Evolutionary conservation across 2,888 invertebrate genomes (phyloP).

Genomic region (Koerneria pararmatus): DNA sequence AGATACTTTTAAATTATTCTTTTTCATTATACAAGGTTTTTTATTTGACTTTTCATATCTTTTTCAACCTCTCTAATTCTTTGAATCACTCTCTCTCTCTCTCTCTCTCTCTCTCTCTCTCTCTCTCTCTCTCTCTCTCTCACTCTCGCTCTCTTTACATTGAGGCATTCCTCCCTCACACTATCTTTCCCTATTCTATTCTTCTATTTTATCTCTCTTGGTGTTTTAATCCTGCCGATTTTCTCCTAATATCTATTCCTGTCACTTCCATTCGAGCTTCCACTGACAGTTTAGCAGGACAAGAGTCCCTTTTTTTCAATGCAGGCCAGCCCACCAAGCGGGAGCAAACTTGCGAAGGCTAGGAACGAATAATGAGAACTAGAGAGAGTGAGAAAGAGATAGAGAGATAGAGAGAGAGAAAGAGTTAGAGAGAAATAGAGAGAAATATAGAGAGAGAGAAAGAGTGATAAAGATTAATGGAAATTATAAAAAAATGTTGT

Average conservation of each 20-base stretch:
- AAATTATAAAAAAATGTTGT: constrained; percentile 16
- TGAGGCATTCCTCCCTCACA: background rate
- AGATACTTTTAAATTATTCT: no score
- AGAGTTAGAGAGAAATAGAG: constrained; percentile 16
- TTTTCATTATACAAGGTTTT: background rate
- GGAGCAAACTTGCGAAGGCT: constrained; percentile 8
- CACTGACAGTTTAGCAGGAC: no score
- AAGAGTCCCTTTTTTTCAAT: no score
- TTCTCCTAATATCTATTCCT: no score
- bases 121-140: background rate
- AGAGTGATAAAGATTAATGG: constrained; percentile 10
- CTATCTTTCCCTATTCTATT: background rate
- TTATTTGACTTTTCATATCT: background rate
- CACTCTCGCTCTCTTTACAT: background rate
- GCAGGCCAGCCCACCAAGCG: no score
- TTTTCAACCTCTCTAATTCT: background rate
- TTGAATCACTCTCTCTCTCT: background rate
- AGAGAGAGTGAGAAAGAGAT: constrained; percentile 10
- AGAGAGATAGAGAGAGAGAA: constrained; percentile 20
- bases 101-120: background rate
- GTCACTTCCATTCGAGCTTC: no score
- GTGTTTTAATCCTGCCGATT: no score
- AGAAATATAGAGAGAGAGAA: constrained; percentile 15
- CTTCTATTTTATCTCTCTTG: background rate
- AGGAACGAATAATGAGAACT: constrained; percentile 21